Evolutionary conservation across 2,797 vertebrate genomes (phyloP), one percentile per base, ranked within the genome.

Genomic region (Tangara arthus): DNA sequence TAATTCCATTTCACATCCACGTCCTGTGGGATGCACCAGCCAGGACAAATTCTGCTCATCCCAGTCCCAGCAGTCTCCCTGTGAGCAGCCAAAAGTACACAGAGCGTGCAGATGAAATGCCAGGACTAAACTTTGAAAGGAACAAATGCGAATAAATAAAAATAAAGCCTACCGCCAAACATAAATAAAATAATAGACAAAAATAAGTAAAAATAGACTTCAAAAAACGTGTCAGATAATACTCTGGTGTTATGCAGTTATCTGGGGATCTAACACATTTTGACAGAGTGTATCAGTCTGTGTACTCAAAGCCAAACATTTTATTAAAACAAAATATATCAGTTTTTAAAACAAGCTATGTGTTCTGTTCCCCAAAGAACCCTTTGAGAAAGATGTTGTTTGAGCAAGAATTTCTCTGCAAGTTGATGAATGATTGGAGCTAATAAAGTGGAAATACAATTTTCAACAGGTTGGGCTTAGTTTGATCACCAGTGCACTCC

Each of bases 291-390:
- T 95, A 95, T 96, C 96, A 96, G 76, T 68, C 82, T 94, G 11
- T 82, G 78, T 95, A 92, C 14, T 84, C 82, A 92, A 90, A 97
- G 90, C 28, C 92, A 97, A 97, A 95, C 80, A 95, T 95, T 97
- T 94, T 96, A 96, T 95, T 97, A 96, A 91, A 96, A 92, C 90
- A 97, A 97, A 97, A 96, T 95, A 89, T 44, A 97, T 65, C 82
- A 35, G 34, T 96, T 95, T 96, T 96, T 93, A 93, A 97, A 96
- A 92, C 93, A 96, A 42, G 44, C 39, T 94, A 24, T 95, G 46
- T 63, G 34, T 96, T 75, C 93, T 96, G 94, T 57, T 94, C 90
- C 86, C 89, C 49, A 80, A 93, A 96, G 93, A 82, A 81, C 42
- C 47, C 70, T 87, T 88, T 89, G 90, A 96, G 82, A 93, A 92